Percentiles rank a stretch among this genome's conserved stretches.
phyloP scores from a whole-genome alignment of 2,888 invertebrate species.

The Reticulitermes lucifugus region DNA sequence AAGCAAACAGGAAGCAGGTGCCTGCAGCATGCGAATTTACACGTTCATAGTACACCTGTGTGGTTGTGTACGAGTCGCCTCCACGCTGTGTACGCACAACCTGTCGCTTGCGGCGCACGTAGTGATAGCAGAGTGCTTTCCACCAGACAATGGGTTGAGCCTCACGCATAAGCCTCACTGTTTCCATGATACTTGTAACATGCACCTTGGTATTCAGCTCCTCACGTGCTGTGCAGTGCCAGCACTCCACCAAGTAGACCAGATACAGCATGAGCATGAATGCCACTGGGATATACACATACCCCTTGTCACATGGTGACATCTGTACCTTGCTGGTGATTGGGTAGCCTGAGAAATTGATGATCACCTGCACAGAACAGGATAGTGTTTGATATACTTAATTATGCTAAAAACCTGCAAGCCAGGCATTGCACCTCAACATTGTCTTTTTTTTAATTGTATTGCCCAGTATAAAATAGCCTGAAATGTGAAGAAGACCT shows the following conservation, averaged over 20 bases:
- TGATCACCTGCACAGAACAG: conserved; percentile 64
- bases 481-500: too few species aligned
- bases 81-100: conserved; percentile 82
- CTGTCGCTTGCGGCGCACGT: conserved; percentile 80
- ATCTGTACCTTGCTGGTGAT: conserved; percentile 73
- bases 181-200: conserved; percentile 74
- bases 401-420: too few species aligned
- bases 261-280: conserved; percentile 83
- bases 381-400: too few species aligned
- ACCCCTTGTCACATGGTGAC: conserved; percentile 80
- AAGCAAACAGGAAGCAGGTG: conserved; percentile 81
- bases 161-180: conserved; percentile 74
- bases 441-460: too few species aligned
- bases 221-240: conserved; percentile 75
- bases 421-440: too few species aligned
- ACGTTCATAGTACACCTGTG: conserved; percentile 86
- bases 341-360: conserved; percentile 73
- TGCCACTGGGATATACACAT: conserved; percentile 85
- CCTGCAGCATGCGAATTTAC: conserved; percentile 84
- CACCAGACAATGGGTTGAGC: conserved; percentile 87
- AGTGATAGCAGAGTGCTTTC: conserved; percentile 89
- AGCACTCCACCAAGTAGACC: conserved; percentile 86
- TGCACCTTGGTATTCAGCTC: conserved; percentile 65
- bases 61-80: conserved; percentile 84
- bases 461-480: too few species aligned